Conservation (phyloP, 2,888 invertebrate genomes). For the Sussaba pulchella region DNA sequence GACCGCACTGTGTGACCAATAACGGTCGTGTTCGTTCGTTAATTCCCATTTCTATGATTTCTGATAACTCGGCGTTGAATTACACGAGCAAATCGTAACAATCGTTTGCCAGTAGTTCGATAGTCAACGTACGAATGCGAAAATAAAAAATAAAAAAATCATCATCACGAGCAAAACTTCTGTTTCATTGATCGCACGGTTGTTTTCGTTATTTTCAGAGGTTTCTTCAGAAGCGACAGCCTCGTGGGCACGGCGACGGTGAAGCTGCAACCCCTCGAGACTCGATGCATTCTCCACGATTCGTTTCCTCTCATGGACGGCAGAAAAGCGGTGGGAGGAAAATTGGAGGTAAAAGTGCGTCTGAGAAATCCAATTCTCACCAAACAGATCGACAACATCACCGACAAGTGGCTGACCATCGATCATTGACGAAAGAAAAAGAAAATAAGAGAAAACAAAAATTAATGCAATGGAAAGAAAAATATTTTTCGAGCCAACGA, state of each 20-base stretch:
- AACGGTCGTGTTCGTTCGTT: constrained; percentile 6
- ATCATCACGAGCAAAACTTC: background rate
- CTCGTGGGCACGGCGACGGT: constrained; percentile 93
- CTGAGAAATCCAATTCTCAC: constrained; percentile 94
- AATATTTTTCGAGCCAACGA: background rate
- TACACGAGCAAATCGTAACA: constrained; percentile 76
- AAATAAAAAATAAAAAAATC: background rate
- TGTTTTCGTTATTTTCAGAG: constrained; percentile 87
- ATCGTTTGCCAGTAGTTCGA: constrained; percentile 57
- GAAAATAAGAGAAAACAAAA: too few species aligned
- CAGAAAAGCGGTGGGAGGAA: constrained; percentile 94
- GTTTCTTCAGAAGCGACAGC: constrained; percentile 96
- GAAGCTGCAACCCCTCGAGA: constrained; percentile 96
- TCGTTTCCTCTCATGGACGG: constrained; percentile 97
- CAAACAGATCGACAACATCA: constrained; percentile 95
- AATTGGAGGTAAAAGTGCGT: constrained; percentile 94
- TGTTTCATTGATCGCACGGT: constrained; percentile 23
- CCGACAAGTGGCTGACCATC: constrained; percentile 97
- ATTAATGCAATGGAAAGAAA: too few species aligned
- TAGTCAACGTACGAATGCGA: constrained; percentile 3
- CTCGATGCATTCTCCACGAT: constrained; percentile 95
- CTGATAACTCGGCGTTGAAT: constrained; percentile 51
- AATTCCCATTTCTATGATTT: constrained; percentile 22
- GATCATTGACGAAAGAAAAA: constrained; percentile 85
- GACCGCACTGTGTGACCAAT: constrained; percentile 37